Percentiles rank a stretch among this genome's conserved stretches.
Evolutionary conservation across 2,113 vertebrate genomes (phyloP).

Genomic region (Pteropus alecto): DNA sequence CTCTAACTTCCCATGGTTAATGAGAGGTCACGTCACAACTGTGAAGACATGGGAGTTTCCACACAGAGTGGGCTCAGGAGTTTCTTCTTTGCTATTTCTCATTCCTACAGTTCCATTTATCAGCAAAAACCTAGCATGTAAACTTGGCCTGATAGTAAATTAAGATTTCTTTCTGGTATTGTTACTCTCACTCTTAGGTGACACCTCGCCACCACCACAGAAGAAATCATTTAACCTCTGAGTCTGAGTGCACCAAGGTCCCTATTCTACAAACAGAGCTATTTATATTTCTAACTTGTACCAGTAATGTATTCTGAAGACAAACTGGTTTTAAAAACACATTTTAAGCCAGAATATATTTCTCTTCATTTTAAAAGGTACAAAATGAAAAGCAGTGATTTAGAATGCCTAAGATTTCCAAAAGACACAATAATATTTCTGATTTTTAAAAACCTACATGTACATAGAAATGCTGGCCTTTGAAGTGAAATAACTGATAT

Average conservation of each 20-base stretch:
- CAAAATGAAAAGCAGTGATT: neutral
- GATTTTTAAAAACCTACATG: neutral
- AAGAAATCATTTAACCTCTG: neutral
- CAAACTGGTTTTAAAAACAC: neutral
- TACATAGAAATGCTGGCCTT: neutral
- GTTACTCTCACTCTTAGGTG: neutral
- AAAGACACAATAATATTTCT: neutral
- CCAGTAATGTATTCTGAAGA: conserved; percentile 19
- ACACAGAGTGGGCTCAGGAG: neutral
- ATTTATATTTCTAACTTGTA: neutral
- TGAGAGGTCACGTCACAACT: neutral
- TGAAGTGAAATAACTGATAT: neutral
- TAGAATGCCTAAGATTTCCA: neutral
- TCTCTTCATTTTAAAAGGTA: conserved; percentile 18
- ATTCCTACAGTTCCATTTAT: neutral
- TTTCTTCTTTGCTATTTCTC: neutral
- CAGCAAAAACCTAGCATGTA: neutral
- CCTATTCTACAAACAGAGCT: neutral
- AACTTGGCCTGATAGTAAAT: neutral
- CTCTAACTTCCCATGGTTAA: neutral
- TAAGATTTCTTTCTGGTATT: neutral
- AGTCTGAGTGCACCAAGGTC: neutral
- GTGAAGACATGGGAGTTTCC: neutral
- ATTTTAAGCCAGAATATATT: neutral
- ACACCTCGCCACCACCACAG: neutral